phyloP scores from a whole-genome alignment of 1,140 invertebrate genomes.

The Macrosteles quadrilineatus region DNA sequence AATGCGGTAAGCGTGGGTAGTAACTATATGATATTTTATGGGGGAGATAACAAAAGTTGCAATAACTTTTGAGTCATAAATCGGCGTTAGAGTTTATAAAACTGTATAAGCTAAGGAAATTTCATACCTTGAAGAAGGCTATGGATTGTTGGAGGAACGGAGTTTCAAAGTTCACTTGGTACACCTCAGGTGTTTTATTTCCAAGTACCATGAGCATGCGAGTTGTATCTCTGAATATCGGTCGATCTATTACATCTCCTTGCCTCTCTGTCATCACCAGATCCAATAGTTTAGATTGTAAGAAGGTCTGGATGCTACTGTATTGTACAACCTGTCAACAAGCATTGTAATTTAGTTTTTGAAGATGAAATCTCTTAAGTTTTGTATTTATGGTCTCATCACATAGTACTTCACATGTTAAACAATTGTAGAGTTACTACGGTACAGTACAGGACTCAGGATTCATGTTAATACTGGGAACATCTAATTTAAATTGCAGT shows the following conservation, averaged over 20 bases:
- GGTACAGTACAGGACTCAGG: not conserved
- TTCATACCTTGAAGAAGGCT: slow-evolving; percentile 67
- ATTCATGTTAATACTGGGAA: not conserved
- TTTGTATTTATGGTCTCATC: not conserved
- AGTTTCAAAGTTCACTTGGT: slow-evolving; percentile 72
- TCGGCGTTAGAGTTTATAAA: no score
- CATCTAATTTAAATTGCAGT: not conserved
- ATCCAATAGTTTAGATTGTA: slow-evolving; percentile 63
- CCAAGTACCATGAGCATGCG: slow-evolving; percentile 72
- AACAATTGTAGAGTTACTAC: not conserved
- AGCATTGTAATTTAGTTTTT: not conserved
- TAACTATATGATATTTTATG: no score
- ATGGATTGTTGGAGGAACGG: slow-evolving; percentile 69
- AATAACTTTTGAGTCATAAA: no score
- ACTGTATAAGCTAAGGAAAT: no score
- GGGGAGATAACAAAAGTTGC: no score
- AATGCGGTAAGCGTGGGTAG: no score
- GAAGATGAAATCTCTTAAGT: not conserved
- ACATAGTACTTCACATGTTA: not conserved
- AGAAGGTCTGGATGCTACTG: slow-evolving; percentile 61
- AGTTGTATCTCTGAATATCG: slow-evolving; percentile 69
- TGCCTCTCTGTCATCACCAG: slow-evolving; percentile 68
- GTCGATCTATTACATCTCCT: slow-evolving; percentile 67
- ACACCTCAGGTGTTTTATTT: slow-evolving; percentile 63
- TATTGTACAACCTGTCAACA: slow-evolving; percentile 53